phyloP scores from a whole-genome alignment of 1,140 invertebrate species.

The Neodiprion fabricii region DNA sequence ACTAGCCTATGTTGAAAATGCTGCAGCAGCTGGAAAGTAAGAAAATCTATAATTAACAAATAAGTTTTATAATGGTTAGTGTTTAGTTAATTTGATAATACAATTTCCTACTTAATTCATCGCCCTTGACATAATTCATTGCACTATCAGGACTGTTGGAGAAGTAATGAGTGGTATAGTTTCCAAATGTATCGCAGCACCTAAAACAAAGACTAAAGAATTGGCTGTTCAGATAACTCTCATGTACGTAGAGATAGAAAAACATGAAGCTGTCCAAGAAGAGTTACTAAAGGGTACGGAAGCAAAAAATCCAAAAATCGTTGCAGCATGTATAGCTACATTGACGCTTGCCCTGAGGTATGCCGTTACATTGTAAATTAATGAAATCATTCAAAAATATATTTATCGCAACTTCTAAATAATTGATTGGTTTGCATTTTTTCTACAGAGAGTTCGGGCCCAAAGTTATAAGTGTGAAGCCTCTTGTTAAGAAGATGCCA shows the following conservation, averaged over 20 bases:
- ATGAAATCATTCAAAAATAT: conserved; percentile 9
- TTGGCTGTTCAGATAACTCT: conserved; percentile 86
- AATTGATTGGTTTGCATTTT: conserved; percentile 24
- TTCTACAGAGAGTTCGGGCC: conserved; percentile 82
- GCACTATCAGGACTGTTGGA: conserved; percentile 74
- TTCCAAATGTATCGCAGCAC: conserved; percentile 89
- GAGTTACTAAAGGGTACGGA: conserved; percentile 94
- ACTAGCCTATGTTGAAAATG: conserved; percentile 89
- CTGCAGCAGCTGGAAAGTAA: conserved; percentile 78
- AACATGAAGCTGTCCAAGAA: conserved; percentile 89
- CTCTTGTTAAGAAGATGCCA: conserved; percentile 86
- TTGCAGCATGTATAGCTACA: conserved; percentile 81
- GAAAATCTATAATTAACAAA: conserved; percentile 25
- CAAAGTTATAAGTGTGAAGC: conserved; percentile 90
- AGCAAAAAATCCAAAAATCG: conserved; percentile 95
- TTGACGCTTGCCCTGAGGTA: conserved; percentile 77
- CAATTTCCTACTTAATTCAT: neutral
- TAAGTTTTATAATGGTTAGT: conserved; percentile 1
- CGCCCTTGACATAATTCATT: conserved; percentile 13
- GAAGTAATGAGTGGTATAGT: conserved; percentile 92
- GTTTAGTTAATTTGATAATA: conserved; percentile 11
- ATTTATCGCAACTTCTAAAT: neutral
- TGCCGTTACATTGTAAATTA: conserved; percentile 25
- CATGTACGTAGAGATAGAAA: conserved; percentile 97
- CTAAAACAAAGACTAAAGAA: conserved; percentile 91